Percentiles rank a stretch among this genome's conserved stretches.
These are phyloP conservation scores for Ditula angustiorana DNA, from an alignment of 2,888 invertebrate genomes.

Conservation along the genomic window DNA sequence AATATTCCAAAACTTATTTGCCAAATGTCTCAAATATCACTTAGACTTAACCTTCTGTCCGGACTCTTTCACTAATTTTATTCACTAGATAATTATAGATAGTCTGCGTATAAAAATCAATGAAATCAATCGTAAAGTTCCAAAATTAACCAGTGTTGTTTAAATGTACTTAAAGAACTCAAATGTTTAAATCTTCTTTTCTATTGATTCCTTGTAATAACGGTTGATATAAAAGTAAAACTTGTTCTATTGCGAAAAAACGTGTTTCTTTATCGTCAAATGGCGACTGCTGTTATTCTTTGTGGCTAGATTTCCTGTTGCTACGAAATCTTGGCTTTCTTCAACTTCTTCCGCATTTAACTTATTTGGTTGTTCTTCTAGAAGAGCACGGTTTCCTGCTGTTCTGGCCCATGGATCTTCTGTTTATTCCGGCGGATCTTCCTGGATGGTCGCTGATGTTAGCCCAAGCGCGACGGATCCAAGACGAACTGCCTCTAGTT, in stretches of 20 bases:
- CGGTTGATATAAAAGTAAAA: constrained; percentile 86
- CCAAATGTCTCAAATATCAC: constrained; percentile 81
- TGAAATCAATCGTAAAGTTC: constrained; percentile 81
- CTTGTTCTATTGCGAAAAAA: constrained; percentile 87
- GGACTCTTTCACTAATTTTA: constrained; percentile 81
- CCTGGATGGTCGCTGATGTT: constrained; percentile 80
- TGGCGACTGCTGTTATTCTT: constrained; percentile 78
- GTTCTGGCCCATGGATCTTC: constrained; percentile 66
- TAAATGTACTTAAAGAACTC: constrained; percentile 83
- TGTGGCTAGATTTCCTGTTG: constrained; percentile 74
- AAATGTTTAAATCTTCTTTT: constrained; percentile 83
- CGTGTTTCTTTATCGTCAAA: constrained; percentile 86
- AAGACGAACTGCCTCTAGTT: constrained; percentile 78
- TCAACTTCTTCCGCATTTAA: constrained; percentile 81
- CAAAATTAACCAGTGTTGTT: constrained; percentile 86
- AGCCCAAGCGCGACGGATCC: constrained; percentile 81
- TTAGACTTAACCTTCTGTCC: constrained; percentile 80
- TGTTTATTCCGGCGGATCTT: constrained; percentile 70
- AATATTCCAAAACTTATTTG: constrained; percentile 75
- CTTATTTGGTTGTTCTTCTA: constrained; percentile 71
- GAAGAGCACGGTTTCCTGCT: constrained; percentile 68
- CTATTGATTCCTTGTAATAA: constrained; percentile 85
- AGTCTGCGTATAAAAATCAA: constrained; percentile 83
- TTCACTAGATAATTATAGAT: constrained; percentile 77
- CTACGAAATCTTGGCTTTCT: constrained; percentile 78